Evolutionary conservation across 2,113 vertebrate species (phyloP).

Genomic region (Panurus biarmicus): DNA sequence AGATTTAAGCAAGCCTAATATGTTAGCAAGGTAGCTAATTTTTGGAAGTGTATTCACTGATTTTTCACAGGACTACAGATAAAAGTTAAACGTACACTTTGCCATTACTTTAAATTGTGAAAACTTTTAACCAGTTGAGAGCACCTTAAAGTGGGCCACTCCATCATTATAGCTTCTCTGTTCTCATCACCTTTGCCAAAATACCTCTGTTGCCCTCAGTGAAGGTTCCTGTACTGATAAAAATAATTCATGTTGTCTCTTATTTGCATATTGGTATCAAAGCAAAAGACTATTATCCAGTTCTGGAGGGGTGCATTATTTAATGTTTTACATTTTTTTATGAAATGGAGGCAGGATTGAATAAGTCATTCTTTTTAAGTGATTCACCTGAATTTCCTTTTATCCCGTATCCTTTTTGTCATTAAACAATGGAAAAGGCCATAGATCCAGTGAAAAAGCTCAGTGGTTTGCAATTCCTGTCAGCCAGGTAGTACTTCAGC

Average conservation of each 20-base stretch:
- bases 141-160: background rate
- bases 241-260: background rate
- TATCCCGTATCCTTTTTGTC: background rate
- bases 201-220: background rate
- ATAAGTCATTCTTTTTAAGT: background rate
- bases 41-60: background rate
- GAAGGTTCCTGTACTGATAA: background rate
- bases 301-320: background rate
- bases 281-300: background rate
- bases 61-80: background rate
- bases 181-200: background rate
- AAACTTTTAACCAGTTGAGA: background rate
- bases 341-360: background rate
- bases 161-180: background rate
- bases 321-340: background rate
- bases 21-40: background rate
- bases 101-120: background rate
- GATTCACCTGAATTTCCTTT: background rate
- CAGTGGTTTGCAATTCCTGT: background rate
- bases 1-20: background rate
- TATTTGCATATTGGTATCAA: background rate
- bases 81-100: background rate
- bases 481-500: background rate
- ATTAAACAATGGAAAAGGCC: background rate
- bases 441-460: background rate